A percentile compares a stretch with the other conserved stretches of the same genome.
These are phyloP conservation scores for Silurus aristotelis DNA, from an alignment of 2,797 vertebrate species.

Conservation along the genomic window DNA sequence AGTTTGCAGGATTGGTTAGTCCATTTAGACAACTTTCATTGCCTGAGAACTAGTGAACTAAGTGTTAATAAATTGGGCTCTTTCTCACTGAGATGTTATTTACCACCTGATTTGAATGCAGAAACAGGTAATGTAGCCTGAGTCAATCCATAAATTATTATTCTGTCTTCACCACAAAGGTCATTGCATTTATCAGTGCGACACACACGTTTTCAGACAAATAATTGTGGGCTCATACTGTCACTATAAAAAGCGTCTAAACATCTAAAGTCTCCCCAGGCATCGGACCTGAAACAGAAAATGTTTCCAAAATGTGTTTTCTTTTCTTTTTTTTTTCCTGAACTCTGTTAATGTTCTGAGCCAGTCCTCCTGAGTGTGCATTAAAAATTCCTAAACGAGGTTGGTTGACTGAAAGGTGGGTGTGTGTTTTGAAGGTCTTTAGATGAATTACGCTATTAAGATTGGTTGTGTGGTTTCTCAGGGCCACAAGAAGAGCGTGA, in stretches of 20 bases:
- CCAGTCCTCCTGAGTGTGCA: background rate
- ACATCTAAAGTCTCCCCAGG: conserved; percentile 25
- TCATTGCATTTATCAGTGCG: conserved; percentile 16
- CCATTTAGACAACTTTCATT: background rate
- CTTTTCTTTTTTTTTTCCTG: background rate
- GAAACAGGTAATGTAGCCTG: background rate
- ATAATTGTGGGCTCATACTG: conserved; percentile 15
- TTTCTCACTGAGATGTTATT: background rate
- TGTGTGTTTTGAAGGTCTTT: conserved; percentile 32
- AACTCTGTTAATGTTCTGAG: conserved; percentile 3
- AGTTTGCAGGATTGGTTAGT: background rate
- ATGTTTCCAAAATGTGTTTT: conserved; percentile 14
- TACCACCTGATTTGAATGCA: background rate
- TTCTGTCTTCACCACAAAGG: conserved; percentile 3
- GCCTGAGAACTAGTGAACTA: background rate
- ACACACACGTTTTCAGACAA: conserved; percentile 4
- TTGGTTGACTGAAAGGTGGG: background rate
- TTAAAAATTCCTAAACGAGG: conserved; percentile 30
- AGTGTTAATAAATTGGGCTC: background rate
- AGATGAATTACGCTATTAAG: conserved; percentile 52
- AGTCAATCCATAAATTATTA: conserved; percentile 12
- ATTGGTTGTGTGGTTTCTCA: conserved; percentile 48
- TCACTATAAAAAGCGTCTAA: background rate
- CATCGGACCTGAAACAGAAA: conserved; percentile 23
- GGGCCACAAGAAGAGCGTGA: conserved; percentile 21